Base-by-base conservation (phyloP, 2,888 invertebrate genomes). In the Xestia ashworthii region DNA sequence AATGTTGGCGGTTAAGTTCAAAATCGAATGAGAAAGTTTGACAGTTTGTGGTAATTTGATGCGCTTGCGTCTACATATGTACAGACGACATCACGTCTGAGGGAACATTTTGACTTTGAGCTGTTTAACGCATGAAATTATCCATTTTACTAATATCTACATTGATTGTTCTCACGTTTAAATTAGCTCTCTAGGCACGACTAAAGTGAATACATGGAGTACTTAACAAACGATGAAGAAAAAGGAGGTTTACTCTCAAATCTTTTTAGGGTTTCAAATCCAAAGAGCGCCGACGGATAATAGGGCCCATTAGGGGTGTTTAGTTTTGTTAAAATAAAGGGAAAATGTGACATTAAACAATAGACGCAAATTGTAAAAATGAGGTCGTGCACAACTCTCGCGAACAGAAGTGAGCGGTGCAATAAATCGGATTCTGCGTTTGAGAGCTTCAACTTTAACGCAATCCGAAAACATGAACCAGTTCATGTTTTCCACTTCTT, bases 131-230 rank as follows among this genome's bases (percentile, higher is more conserved):
- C 19, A 19, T 19, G 14, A 32, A 32, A 22, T 25, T 3, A n/a
- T 16, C 58, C 25, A 32, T 16, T 46, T 5, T 32, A 32, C 14
- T 46, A 11, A 46, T 46, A n/a, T n/a, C 14, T 48, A 25, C 48
- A 60, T 19, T 38, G 46, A 25, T 58, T 16, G 38, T 48, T 46
- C 38, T 32, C 75, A 44, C 22, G 74, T 25, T 38, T 60, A 25
- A 12, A 60, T 38, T 74, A 19, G 74, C 48, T 48, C 41, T 25
- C 11, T 74, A 75, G 75, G 62, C 76, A 75, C 76, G n/a, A 64
- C 32, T 53, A 64, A 41, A 53, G 9, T 38, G n/a, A 58, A 64
- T 44, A 53, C 41, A 76, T 19, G 19, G 64, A 75, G 50, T 62
- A 75, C 44, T 53, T 25, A 44, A n/a, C 50, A 14, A 76, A 58